Evolutionary conservation across 2,888 invertebrate genomes (phyloP).

Genomic region (Apamea epomidion): DNA sequence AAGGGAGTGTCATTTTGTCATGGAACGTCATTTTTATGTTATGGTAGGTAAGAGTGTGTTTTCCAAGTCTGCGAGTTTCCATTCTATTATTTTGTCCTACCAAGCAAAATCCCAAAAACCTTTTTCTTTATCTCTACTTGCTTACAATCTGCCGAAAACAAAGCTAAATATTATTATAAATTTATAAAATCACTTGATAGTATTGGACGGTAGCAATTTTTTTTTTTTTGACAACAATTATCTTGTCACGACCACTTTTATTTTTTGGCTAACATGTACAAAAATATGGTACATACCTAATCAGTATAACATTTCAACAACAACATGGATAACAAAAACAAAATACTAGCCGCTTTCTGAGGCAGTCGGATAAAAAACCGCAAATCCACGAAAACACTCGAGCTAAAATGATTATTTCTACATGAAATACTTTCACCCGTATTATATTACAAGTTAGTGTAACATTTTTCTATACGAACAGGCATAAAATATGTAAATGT

Average conservation of each 20-base stretch:
- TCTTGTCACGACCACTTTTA: too few species aligned
- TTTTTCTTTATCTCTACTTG: background rate
- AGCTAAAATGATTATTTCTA: background rate
- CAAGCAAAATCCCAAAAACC: background rate
- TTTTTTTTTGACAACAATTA: too few species aligned
- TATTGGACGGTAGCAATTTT: background rate
- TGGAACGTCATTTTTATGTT: background rate
- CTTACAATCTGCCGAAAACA: background rate
- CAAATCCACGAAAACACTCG: constrained; percentile 15
- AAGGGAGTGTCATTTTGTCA: too few species aligned
- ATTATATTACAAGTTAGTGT: constrained; percentile 6
- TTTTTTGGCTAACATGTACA: too few species aligned
- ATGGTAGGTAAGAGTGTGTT: background rate
- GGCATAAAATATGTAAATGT: constrained; percentile 48
- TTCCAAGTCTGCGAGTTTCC: too few species aligned
- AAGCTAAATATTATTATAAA: background rate
- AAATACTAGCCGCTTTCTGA: background rate
- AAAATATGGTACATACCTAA: too few species aligned
- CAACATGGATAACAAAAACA: background rate
- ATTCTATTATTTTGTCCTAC: too few species aligned
- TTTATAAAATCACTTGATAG: background rate
- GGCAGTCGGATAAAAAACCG: background rate
- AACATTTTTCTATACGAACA: constrained; percentile 5
- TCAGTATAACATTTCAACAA: background rate
- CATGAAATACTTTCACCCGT: constrained; percentile 6